phyloP scores from a whole-genome alignment of 2,797 vertebrate genomes.

The Simalia tracyae region DNA sequence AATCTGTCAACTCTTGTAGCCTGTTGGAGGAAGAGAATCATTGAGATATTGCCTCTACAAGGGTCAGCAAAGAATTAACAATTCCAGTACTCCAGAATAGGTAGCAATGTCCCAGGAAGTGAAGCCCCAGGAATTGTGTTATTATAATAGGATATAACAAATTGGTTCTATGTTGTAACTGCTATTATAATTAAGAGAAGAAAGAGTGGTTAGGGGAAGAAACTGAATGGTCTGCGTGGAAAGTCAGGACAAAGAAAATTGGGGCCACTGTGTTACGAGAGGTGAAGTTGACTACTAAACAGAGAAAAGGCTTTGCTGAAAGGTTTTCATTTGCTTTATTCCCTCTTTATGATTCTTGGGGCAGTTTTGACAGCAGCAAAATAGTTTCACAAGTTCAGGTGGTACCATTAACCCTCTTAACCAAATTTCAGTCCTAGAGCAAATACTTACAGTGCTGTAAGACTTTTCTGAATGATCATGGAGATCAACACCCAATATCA shows the following conservation, averaged over 20 bases:
- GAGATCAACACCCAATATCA: background rate
- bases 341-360: background rate
- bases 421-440: background rate
- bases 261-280: background rate
- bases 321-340: background rate
- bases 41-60: background rate
- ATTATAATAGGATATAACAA: background rate
- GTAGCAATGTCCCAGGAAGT: background rate
- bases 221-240: background rate
- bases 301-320: background rate
- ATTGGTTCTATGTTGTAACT: background rate
- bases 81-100: no score
- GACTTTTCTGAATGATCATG: background rate
- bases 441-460: background rate
- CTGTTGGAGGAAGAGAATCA: background rate
- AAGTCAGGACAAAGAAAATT: background rate
- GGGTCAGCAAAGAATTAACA: no score
- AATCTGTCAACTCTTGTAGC: background rate
- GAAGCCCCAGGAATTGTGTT: background rate
- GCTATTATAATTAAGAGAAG: background rate
- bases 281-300: background rate
- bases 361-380: background rate
- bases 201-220: background rate
- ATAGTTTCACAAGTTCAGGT: background rate
- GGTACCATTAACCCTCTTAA: background rate